Evolutionary conservation across 2,797 vertebrate species (phyloP).

Genomic region (Pampus argenteus): DNA sequence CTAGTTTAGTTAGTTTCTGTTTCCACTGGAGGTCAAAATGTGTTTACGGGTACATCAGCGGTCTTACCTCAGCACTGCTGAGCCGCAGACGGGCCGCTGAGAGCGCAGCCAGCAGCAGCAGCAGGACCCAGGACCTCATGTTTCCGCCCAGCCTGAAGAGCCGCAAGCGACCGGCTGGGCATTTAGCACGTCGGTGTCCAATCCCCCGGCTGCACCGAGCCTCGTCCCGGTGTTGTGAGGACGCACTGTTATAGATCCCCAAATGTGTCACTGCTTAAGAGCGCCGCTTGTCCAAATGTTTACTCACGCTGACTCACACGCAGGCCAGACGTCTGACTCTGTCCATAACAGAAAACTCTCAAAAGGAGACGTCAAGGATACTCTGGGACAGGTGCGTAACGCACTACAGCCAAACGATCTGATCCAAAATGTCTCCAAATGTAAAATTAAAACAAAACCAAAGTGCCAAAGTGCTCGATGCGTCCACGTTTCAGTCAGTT

Average conservation of each 20-base stretch:
- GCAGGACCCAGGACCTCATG: constrained; percentile 81
- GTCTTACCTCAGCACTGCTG: constrained; percentile 81
- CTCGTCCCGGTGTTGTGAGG: constrained; percentile 54
- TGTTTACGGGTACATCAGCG: neutral
- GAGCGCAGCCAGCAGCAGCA: constrained; percentile 79
- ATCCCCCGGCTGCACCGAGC: constrained; percentile 63
- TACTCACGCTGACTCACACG: constrained; percentile 71
- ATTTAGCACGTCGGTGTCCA: constrained; percentile 77
- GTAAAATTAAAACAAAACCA: neutral
- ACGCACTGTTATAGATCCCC: constrained; percentile 56
- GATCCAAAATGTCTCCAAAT: constrained; percentile 29
- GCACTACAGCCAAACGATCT: constrained; percentile 10
- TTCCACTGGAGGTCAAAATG: constrained; percentile 37
- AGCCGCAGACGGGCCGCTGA: constrained; percentile 71
- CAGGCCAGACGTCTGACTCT: constrained; percentile 67
- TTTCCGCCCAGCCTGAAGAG: constrained; percentile 81
- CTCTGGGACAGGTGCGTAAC: constrained; percentile 52
- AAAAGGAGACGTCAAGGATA: constrained; percentile 29
- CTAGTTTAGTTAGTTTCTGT: neutral
- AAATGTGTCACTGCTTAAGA: constrained; percentile 54
- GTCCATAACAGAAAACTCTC: constrained; percentile 50
- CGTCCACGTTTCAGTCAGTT: constrained; percentile 2
- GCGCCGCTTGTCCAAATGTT: constrained; percentile 56
- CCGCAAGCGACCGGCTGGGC: constrained; percentile 80
- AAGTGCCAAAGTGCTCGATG: constrained; percentile 34